These are phyloP conservation scores for Siderastrea radians DNA, from an alignment of 92 coral and sea anemone species.

Conservation along the genomic window DNA sequence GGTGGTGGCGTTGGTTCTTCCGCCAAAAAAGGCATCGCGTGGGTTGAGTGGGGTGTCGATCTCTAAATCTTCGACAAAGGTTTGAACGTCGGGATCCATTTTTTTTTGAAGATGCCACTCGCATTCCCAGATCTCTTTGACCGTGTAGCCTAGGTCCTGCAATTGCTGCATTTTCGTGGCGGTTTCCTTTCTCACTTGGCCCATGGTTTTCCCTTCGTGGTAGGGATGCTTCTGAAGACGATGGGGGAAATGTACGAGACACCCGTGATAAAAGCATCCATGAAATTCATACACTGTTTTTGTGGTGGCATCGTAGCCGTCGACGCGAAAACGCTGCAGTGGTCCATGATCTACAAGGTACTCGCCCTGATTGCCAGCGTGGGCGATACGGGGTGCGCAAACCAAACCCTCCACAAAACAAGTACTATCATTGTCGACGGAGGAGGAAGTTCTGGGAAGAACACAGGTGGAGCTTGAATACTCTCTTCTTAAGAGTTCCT, in stretches of 20 bases:
- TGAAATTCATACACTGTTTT: neutral
- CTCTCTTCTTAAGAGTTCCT: too few relatives aligned
- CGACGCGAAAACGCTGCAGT: neutral
- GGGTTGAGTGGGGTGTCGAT: neutral
- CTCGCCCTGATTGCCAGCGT: neutral
- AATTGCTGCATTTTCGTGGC: neutral
- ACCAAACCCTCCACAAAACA: too few relatives aligned
- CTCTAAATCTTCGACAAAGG: neutral
- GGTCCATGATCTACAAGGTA: neutral
- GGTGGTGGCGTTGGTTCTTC: neutral
- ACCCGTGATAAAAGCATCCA: conserved; percentile 7
- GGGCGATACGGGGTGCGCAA: too few relatives aligned
- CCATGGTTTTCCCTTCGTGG: neutral
- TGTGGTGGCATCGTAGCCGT: neutral
- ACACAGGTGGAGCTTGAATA: too few relatives aligned
- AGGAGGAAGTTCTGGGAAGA: too few relatives aligned
- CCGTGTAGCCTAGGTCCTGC: neutral
- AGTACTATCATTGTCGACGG: too few relatives aligned
- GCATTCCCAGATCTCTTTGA: neutral
- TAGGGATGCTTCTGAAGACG: neutral
- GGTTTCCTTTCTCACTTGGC: neutral
- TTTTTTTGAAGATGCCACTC: conserved; percentile 11
- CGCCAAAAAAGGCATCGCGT: neutral
- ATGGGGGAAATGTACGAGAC: neutral
- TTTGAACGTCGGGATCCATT: neutral